Evolutionary conservation across 2,797 vertebrate species (phyloP), one percentile per base, ranked within the genome.

Genomic region (Brachyalestes nurse): DNA sequence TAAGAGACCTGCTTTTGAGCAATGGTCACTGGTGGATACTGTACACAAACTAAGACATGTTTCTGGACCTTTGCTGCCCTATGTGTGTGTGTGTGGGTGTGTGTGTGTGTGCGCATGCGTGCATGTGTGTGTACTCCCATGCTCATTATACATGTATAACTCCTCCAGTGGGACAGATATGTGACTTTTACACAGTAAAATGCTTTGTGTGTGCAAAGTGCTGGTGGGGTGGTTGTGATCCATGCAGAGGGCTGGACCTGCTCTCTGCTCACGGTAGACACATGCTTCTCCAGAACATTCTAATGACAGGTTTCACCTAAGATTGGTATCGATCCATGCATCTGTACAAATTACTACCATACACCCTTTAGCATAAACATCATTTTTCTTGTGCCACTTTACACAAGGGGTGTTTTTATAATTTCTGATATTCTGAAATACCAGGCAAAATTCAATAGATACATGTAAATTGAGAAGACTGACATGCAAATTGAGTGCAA

Each of bases 61-160:
- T 67, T 49, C 0, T 66, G 47, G 34, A 74, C 55, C 16, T 45
- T 45, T 40, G 25, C 28, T 28, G 28, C 28, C 28, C 1, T 42
- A 5, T 42, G 9, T 42, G 42, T 42, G 42, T 49, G 47, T 49
- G 47, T 49, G 8, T 49, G 47, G 6, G 9, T 42, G 42, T 42
- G 9, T 42, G 42, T 6, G 42, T 49, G 47, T 49, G 47, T 13
- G 8, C 13, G 47, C 13, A 6, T 1, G 6, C 1, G 42, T 45
- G 42, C 42, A 6, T 49, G 76, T 84, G 75, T 75, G 66, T 87
- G 76, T 84, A 3, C 3, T 1, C 3, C 1, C 28, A 3, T 28
- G 28, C 28, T 28, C 28, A 87, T 86, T 83, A 87, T 86, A 83
- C 70, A 83, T 84, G 79, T 82, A 75, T 49, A 83, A 72, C 65